These are phyloP conservation scores for Ictalurus punctatus DNA, from an alignment of 2,113 vertebrate genomes.

Conservation along the genomic window DNA sequence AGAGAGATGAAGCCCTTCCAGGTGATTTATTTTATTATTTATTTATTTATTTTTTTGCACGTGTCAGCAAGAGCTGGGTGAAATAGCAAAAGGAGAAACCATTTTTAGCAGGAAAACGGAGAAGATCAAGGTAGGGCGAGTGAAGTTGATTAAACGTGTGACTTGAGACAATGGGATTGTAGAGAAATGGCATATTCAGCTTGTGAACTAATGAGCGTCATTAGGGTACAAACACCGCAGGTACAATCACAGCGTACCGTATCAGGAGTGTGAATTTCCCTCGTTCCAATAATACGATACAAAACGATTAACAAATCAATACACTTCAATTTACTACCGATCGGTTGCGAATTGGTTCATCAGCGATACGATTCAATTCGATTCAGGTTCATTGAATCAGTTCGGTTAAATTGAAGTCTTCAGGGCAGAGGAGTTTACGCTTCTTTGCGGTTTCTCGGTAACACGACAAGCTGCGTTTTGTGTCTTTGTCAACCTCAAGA, in stretches of 20 bases:
- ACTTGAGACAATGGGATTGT: neutral
- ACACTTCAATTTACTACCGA: too few relatives aligned
- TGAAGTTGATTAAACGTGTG: neutral
- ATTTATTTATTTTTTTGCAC: slow-evolving; percentile 45
- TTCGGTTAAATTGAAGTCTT: neutral
- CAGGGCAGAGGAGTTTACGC: neutral
- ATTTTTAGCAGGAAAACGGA: neutral
- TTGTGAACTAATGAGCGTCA: neutral
- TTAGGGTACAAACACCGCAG: neutral
- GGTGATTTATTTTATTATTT: slow-evolving; percentile 57
- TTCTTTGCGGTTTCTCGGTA: neutral
- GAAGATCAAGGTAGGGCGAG: neutral
- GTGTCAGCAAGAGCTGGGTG: slow-evolving; percentile 56
- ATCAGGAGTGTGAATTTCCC: neutral
- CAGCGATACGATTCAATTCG: neutral
- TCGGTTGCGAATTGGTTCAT: neutral
- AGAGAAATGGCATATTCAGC: neutral
- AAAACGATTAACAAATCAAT: neutral
- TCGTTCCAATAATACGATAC: neutral
- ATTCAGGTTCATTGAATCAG: neutral
- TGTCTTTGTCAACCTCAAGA: neutral
- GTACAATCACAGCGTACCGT: neutral
- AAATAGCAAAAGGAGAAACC: neutral
- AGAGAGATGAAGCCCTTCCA: slow-evolving; percentile 50
- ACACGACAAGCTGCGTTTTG: neutral